phyloP scores from a whole-genome alignment of 2,888 invertebrate species.

The Drosophila imparisetae region DNA sequence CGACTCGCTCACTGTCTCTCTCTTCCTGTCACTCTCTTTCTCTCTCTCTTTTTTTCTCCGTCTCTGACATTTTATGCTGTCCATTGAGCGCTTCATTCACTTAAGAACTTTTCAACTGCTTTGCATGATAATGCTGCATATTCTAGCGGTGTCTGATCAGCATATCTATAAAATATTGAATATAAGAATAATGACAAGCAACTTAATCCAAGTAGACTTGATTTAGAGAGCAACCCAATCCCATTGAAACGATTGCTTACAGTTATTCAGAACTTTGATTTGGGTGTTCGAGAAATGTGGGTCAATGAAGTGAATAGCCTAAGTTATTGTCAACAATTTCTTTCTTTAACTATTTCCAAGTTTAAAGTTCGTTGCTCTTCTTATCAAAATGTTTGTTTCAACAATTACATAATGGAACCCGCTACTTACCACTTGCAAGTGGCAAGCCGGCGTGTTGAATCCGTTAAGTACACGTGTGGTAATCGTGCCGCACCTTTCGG shows the following conservation, averaged over 20 bases:
- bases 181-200: neutral
- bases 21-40: conserved; percentile 11
- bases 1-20: conserved; percentile 13
- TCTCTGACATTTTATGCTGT: neutral
- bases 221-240: conserved; percentile 25
- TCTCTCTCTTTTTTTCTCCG: neutral
- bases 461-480: conserved; percentile 62
- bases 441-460: conserved; percentile 61
- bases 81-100: conserved; percentile 46
- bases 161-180: conserved; percentile 22
- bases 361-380: conserved; percentile 55
- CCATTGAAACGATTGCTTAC: conserved; percentile 43
- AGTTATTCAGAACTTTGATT: conserved; percentile 47
- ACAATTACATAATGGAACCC: conserved; percentile 63
- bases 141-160: conserved; percentile 28
- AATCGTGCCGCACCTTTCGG: conserved; percentile 36
- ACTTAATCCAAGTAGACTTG: conserved; percentile 33
- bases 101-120: conserved; percentile 29
- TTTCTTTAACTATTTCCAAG: neutral
- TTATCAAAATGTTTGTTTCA: conserved; percentile 30
- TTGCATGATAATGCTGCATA: conserved; percentile 58
- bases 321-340: neutral
- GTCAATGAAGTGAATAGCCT: conserved; percentile 29
- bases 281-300: conserved; percentile 23
- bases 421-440: conserved; percentile 30